Percentiles rank a stretch among this genome's conserved stretches.
Conservation (phyloP, 2,113 vertebrate species). For the Xiphias gladius region DNA sequence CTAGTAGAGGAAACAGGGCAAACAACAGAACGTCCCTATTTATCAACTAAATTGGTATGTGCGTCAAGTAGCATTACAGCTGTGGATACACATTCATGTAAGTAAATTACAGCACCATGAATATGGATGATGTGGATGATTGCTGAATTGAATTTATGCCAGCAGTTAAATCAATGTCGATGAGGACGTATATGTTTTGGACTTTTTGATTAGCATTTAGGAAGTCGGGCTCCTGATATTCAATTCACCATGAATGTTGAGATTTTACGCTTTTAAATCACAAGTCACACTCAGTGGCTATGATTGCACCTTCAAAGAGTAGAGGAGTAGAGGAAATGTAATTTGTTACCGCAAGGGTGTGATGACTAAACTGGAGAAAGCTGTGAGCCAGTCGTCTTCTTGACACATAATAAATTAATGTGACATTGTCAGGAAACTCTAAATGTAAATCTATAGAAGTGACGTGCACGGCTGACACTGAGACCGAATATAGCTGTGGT, state of each 20-base stretch:
- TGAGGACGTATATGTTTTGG: conserved; percentile 69
- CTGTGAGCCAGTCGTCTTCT: conserved; percentile 26
- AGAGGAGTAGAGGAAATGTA: conserved; percentile 31
- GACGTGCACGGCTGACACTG: conserved; percentile 41
- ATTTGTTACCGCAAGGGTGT: conserved; percentile 37
- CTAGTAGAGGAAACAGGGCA: conserved; percentile 21
- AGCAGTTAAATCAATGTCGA: conserved; percentile 77
- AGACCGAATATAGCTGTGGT: conserved; percentile 12
- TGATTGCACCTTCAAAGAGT: conserved; percentile 48
- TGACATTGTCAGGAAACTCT: conserved; percentile 56
- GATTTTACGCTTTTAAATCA: conserved; percentile 38
- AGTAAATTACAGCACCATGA: conserved; percentile 71
- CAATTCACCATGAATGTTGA: conserved; percentile 31
- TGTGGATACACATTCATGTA: conserved; percentile 66
- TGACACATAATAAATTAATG: conserved; percentile 50
- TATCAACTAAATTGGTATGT: conserved; percentile 57
- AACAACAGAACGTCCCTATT: conserved; percentile 50
- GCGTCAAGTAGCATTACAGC: conserved; percentile 48
- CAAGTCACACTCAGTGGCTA: conserved; percentile 25
- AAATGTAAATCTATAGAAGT: conserved; percentile 54
- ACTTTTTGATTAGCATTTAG: conserved; percentile 73
- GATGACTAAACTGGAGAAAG: conserved; percentile 45
- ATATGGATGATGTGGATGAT: conserved; percentile 73
- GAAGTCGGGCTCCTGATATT: conserved; percentile 39
- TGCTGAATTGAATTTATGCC: conserved; percentile 73